Percentiles rank a stretch among this genome's conserved stretches.
Evolutionary conservation across 2,797 vertebrate genomes (phyloP).

Genomic region (Ptychobarbus kaznakovi): DNA sequence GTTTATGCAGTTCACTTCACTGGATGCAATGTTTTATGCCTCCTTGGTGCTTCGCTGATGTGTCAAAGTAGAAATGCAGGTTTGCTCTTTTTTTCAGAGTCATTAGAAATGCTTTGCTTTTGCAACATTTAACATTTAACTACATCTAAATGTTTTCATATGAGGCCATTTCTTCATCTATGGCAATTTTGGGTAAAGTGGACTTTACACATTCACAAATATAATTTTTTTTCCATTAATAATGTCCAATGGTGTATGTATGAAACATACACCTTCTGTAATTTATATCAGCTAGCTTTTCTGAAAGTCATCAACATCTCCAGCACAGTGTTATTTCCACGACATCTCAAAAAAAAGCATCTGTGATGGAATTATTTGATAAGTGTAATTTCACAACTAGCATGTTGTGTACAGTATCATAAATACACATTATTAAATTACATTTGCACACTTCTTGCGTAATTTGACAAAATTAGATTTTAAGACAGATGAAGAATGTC

Average conservation of each 20-base stretch:
- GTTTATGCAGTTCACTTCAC: constrained; percentile 23
- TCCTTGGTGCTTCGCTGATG: neutral
- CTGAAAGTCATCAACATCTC: neutral
- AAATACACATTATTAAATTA: neutral
- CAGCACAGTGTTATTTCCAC: neutral
- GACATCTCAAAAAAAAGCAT: neutral
- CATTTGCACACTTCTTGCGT: neutral
- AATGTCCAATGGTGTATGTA: neutral
- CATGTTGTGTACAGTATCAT: neutral
- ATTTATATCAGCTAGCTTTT: neutral
- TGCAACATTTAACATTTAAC: no score
- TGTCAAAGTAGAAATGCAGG: constrained; percentile 8
- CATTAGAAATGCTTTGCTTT: neutral
- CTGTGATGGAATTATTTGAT: neutral
- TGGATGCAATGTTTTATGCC: constrained; percentile 23
- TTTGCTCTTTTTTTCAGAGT: neutral
- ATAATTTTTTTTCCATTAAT: neutral
- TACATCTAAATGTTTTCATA: neutral
- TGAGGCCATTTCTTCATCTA: neutral
- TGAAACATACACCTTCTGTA: neutral
- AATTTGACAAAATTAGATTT: neutral
- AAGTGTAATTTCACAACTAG: neutral
- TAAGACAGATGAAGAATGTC: neutral
- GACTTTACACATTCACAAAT: neutral
- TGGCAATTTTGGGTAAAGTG: neutral